phyloP scores from a whole-genome alignment of 2,888 invertebrate genomes.

The Andrena trimmerana region DNA sequence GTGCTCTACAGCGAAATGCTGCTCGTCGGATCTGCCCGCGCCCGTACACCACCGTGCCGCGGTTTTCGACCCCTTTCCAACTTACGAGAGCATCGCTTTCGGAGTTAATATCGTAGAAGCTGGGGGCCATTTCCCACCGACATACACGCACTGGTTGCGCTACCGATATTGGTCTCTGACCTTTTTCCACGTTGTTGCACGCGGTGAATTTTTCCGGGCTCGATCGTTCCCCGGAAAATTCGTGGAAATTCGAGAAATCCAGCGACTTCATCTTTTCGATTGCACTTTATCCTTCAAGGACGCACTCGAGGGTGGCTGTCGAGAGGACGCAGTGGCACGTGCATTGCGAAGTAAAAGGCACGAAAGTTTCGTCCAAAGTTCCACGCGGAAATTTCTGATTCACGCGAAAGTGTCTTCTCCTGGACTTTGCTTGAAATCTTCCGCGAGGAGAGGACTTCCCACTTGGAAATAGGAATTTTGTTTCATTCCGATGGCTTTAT shows the following conservation, averaged over 20 bases:
- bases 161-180: slow-evolving; percentile 3
- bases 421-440: no score
- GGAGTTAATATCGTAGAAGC: slow-evolving; percentile 31
- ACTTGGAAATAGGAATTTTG: no score
- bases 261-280: background rate
- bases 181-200: slow-evolving; percentile 15
- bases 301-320: slow-evolving; percentile 1
- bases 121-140: slow-evolving; percentile 24
- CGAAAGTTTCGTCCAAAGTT: slow-evolving; percentile 1
- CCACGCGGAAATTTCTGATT: background rate
- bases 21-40: slow-evolving; percentile 4
- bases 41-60: background rate
- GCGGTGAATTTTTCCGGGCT: background rate
- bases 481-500: no score
- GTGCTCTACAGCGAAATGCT: background rate
- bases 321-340: background rate
- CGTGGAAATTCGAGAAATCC: background rate
- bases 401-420: no score
- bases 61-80: slow-evolving; percentile 52
- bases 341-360: slow-evolving; percentile 5
- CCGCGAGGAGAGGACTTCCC: no score
- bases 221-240: background rate
- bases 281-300: background rate
- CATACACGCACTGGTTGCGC: slow-evolving; percentile 1
- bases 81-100: slow-evolving; percentile 30